Evolutionary conservation across 2,797 vertebrate genomes (phyloP).

Genomic region (Apodemus agrarius): DNA sequence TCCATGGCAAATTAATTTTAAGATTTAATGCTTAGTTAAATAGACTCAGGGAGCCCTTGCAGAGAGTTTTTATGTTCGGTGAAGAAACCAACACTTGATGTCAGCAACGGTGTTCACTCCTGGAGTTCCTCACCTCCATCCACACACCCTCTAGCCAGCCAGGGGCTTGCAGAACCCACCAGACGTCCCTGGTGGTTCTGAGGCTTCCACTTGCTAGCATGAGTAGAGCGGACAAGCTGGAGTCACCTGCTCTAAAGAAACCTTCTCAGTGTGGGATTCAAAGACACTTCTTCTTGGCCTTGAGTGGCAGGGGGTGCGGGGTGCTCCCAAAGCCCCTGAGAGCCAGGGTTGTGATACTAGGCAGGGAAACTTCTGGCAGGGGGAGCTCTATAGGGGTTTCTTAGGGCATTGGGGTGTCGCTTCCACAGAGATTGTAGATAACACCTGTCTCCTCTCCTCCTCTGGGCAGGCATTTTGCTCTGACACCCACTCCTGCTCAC

Average conservation of each 20-base stretch:
- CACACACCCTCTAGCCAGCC: neutral
- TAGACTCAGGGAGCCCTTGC: constrained; percentile 79
- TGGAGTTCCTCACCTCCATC: neutral
- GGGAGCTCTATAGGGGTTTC: neutral
- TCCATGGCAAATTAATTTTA: constrained; percentile 80
- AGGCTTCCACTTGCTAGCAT: neutral
- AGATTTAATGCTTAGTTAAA: constrained; percentile 84
- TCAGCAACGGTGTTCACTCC: neutral
- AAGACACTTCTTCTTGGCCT: neutral
- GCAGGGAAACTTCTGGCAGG: too few species aligned
- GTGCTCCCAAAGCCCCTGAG: neutral
- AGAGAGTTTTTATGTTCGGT: constrained; percentile 60
- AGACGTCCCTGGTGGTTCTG: neutral
- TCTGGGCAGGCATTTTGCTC: neutral
- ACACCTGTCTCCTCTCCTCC: neutral
- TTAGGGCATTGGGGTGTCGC: neutral
- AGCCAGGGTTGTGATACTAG: neutral
- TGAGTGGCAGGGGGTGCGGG: neutral
- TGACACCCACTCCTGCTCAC: neutral
- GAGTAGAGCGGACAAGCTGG: neutral
- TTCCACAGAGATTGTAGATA: neutral
- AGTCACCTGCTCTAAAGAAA: too few species aligned
- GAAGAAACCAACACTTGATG: constrained; percentile 65
- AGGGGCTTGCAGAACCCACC: neutral
- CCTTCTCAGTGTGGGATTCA: neutral